Percentiles rank a stretch among this genome's conserved stretches.
Evolutionary conservation across 1,140 invertebrate genomes (phyloP).

Genomic region (Brachionus calyciflorus): DNA sequence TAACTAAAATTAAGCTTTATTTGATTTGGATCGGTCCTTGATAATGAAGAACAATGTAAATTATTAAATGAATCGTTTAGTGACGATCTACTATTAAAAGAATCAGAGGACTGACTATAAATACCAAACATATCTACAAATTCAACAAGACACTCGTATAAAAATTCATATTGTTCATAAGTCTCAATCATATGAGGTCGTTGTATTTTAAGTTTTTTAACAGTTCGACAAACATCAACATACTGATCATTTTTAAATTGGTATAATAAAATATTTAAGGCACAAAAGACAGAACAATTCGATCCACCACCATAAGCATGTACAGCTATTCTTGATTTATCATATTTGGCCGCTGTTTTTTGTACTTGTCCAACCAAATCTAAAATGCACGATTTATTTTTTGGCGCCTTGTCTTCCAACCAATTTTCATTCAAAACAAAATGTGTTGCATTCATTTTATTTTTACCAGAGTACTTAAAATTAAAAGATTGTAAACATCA

Average conservation of each 20-base stretch:
- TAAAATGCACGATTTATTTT: conserved; percentile 68
- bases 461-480: conserved; percentile 35
- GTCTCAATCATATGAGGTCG: conserved; percentile 98
- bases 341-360: conserved; percentile 98
- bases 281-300: conserved; percentile 94
- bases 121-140: conserved; percentile 40
- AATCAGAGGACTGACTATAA: conserved; percentile 16
- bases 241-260: conserved; percentile 99
- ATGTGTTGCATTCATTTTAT: conserved; percentile 12
- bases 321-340: conserved; percentile 79
- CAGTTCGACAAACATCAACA: conserved; percentile 97
- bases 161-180: conserved; percentile 63
- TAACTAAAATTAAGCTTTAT: conserved; percentile 32
- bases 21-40: neutral
- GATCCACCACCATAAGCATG: conserved; percentile 80
- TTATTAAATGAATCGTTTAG: conserved; percentile 20
- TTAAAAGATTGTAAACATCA: neutral
- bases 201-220: conserved; percentile 93
- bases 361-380: conserved; percentile 91
- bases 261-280: conserved; percentile 91
- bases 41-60: neutral
- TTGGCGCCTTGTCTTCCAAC: neutral
- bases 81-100: conserved; percentile 14
- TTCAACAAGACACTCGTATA: conserved; percentile 37
- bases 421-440: conserved; percentile 24